These are phyloP conservation scores for Tapirus indicus DNA, from an alignment of 2,797 vertebrate genomes.

Conservation along the genomic window DNA sequence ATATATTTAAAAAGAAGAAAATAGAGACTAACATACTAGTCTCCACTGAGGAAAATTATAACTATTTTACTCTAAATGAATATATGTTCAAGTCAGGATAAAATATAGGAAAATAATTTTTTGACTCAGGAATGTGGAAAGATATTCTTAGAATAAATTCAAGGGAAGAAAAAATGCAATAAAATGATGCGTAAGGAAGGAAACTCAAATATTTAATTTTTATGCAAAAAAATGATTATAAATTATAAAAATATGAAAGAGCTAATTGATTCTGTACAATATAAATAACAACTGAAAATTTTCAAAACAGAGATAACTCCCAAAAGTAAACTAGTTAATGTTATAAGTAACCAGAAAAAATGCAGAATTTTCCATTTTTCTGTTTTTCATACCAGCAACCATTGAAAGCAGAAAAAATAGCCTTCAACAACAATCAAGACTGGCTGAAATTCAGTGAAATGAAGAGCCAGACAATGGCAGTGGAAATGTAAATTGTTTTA, in stretches of 20 bases:
- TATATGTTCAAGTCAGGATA: background rate
- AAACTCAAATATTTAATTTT: background rate
- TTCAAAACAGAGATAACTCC: background rate
- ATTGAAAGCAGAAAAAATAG: background rate
- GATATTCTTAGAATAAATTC: background rate
- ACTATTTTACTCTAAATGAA: background rate
- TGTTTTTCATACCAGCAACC: background rate
- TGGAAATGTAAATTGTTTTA: background rate
- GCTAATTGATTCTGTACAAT: background rate
- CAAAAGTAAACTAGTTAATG: background rate
- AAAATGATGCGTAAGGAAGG: background rate
- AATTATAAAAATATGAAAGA: background rate
- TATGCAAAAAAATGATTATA: background rate
- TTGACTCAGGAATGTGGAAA: background rate
- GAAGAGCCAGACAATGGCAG: background rate
- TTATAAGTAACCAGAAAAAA: background rate
- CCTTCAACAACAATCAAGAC: background rate
- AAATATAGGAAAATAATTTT: background rate
- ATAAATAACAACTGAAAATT: background rate
- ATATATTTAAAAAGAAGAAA: background rate
- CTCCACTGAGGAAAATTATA: background rate
- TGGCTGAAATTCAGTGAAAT: background rate
- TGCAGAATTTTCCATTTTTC: background rate
- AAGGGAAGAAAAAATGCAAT: background rate
- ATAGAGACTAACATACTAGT: background rate